Evolutionary conservation across 2,888 invertebrate species (phyloP), one percentile per base, ranked within the genome.

Genomic region (Myathropa florea): DNA sequence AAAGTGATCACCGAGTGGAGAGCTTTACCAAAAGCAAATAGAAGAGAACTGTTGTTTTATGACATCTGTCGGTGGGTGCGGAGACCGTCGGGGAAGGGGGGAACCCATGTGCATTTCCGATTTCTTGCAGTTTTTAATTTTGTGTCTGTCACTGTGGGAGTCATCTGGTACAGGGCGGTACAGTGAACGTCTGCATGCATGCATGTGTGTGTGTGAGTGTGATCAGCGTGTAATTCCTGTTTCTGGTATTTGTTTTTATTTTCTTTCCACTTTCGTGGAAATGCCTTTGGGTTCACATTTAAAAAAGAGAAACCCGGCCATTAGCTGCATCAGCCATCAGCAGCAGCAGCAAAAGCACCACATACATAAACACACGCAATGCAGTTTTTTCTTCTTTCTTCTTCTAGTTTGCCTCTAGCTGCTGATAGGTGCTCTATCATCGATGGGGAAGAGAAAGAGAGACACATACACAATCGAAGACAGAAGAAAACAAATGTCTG

Each of bases 271-370:
- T 86, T 86, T 67, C 63, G 65, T 60, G 63, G 68, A 83, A 80
- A 77, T 63, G 64, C 71, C 55, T 72, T 55, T 61, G 57, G 26
- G 18, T 61, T 46, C 24, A 72, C 46, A 82, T 82, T 88, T 78
- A 39, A 61, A 80, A 83, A 76, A 83, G 86, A 81, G 88, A 83
- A 83, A 83, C 80, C 77, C 85, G 75, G 77, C 80, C 80, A 73
- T 87, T 83, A 77, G 65, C 61, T 72, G 57, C 70, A 53, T 39
- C 61, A 55, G 57, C 28, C n/a, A n/a, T n/a, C n/a, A n/a, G n/a
- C n/a, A n/a, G 26, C 14, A 63, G 61, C 65, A 28, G 46, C 14
- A 46, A 46, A 46, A 18, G 46, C 64, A 61, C 75, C 30, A 33
- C 30, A 33, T 60, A 59, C 65, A 68, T 46, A 57, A 77, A 67